Conservation (phyloP, 2,888 invertebrate genomes). For the Drymonia ruficornis region DNA sequence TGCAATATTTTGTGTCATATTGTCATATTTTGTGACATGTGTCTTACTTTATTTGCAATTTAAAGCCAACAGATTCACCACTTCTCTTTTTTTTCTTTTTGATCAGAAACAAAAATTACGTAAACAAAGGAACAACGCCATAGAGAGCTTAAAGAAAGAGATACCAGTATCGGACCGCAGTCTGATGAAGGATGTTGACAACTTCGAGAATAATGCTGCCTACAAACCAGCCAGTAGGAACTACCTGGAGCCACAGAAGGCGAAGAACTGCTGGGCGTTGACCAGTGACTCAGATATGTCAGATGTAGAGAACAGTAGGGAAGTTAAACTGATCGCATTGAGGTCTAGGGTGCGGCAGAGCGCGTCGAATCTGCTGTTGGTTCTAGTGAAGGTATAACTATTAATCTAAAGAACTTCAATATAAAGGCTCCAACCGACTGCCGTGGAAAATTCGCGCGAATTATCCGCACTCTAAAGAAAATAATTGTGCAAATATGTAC, state of each 20-base stretch:
- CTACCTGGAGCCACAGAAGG: conserved; percentile 63
- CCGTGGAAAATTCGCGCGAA: no score
- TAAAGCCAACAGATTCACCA: no score
- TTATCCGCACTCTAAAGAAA: no score
- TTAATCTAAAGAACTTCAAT: background rate
- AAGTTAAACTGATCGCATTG: conserved; percentile 74
- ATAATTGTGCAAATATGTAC: no score
- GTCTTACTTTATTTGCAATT: no score
- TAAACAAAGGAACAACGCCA: conserved; percentile 76
- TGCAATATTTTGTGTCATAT: no score
- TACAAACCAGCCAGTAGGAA: conserved; percentile 71
- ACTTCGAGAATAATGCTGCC: conserved; percentile 66
- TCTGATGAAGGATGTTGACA: conserved; percentile 72
- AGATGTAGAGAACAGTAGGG: conserved; percentile 84
- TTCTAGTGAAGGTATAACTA: conserved; percentile 80
- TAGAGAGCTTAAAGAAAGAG: conserved; percentile 75
- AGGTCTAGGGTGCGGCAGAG: conserved; percentile 88
- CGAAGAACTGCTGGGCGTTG: conserved; percentile 62
- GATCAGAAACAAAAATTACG: conserved; percentile 77
- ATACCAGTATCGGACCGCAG: conserved; percentile 75
- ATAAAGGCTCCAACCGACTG: no score
- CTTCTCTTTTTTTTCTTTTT: conserved; percentile 5
- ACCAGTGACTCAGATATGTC: conserved; percentile 89
- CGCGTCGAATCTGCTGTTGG: conserved; percentile 86
- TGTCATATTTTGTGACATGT: no score